Percentiles rank a stretch among this genome's conserved stretches.
These are phyloP conservation scores for Drosophila pseudotakahashii DNA, from an alignment of 2,888 invertebrate species.

Conservation along the genomic window DNA sequence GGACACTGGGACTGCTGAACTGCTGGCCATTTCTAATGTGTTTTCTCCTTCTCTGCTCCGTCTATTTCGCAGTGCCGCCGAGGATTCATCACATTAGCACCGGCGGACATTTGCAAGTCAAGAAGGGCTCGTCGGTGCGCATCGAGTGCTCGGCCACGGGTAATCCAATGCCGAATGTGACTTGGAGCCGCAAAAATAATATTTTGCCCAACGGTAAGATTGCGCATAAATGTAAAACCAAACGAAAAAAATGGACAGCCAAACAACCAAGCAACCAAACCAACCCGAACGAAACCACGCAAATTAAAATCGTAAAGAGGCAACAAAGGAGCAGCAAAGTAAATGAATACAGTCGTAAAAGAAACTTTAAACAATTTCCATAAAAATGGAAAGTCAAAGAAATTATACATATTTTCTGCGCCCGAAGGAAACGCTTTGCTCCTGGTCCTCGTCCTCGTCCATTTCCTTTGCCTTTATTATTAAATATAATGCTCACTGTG, in stretches of 20 bases:
- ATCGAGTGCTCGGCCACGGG: slow-evolving; percentile 91
- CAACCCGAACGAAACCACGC: slow-evolving; percentile 21
- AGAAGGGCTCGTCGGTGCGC: slow-evolving; percentile 91
- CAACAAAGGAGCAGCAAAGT: slow-evolving; percentile 45
- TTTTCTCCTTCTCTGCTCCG: slow-evolving; percentile 18
- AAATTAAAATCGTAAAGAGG: slow-evolving; percentile 55
- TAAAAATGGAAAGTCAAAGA: slow-evolving; percentile 74
- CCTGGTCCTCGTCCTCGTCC: neutral
- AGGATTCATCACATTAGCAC: slow-evolving; percentile 87
- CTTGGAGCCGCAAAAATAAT: slow-evolving; percentile 88
- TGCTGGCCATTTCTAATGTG: slow-evolving; percentile 73
- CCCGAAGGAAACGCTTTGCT: slow-evolving; percentile 1
- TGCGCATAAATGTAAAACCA: slow-evolving; percentile 62
- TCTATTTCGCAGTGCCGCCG: slow-evolving; percentile 86
- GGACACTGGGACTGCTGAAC: slow-evolving; percentile 26
- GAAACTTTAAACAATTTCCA: slow-evolving; percentile 73
- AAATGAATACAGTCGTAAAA: slow-evolving; percentile 64
- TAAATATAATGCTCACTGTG: slow-evolving; percentile 61
- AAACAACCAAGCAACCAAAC: neutral
- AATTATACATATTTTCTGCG: slow-evolving; percentile 51
- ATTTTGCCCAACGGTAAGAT: slow-evolving; percentile 84
- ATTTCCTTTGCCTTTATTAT: slow-evolving; percentile 49
- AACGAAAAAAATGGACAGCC: slow-evolving; percentile 10
- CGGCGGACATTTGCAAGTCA: slow-evolving; percentile 87
- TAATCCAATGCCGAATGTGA: slow-evolving; percentile 91